Conservation (phyloP, 1,140 invertebrate species). For the Caerostris darwini region DNA sequence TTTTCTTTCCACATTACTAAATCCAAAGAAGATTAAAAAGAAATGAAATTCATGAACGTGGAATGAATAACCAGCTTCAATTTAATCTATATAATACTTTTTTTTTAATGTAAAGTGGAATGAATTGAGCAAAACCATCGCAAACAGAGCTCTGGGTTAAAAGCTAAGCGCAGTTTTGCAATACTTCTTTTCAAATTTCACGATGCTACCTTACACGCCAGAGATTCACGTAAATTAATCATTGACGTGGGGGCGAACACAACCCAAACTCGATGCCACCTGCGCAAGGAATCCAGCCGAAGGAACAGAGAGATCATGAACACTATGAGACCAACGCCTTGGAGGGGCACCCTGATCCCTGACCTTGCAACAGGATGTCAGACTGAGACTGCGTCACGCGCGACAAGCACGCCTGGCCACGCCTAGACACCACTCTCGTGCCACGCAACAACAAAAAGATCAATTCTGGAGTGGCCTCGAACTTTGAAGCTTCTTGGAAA, state of each 20-base stretch:
- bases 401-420: constrained; percentile 61
- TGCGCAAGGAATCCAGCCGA: constrained; percentile 43
- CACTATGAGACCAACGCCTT: constrained; percentile 71
- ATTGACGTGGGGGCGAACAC: constrained; percentile 37
- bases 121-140: too few species aligned
- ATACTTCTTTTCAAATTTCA: neutral
- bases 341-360: constrained; percentile 52
- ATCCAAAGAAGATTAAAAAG: too few species aligned
- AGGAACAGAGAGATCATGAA: constrained; percentile 42
- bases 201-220: neutral
- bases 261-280: constrained; percentile 1
- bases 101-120: too few species aligned
- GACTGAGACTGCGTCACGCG: constrained; percentile 61
- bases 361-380: constrained; percentile 62
- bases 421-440: constrained; percentile 33
- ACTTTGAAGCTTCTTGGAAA: neutral
- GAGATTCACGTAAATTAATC: constrained; percentile 39
- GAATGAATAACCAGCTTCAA: too few species aligned
- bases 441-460: constrained; percentile 17
- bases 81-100: too few species aligned
- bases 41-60: too few species aligned
- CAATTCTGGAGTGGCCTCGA: constrained; percentile 10
- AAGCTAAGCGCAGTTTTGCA: neutral
- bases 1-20: too few species aligned
- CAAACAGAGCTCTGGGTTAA: neutral